These are phyloP conservation scores for Erebia palarica DNA, from an alignment of 2,888 invertebrate species.

Conservation along the genomic window DNA sequence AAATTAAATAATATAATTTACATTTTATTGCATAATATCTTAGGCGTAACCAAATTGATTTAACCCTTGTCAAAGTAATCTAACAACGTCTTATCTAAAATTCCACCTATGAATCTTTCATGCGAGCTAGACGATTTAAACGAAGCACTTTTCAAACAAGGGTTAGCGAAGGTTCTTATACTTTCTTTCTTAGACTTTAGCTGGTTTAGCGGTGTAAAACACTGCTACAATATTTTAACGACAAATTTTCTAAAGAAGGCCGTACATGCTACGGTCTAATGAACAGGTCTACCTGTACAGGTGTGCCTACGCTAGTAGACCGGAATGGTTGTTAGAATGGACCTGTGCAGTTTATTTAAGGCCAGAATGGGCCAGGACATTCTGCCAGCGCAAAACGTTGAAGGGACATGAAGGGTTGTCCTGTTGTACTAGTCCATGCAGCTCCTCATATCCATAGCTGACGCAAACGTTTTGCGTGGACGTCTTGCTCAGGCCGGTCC, in stretches of 20 bases:
- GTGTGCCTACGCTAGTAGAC: neutral
- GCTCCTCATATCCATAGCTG: too few species aligned
- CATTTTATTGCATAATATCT: neutral
- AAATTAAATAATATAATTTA: neutral
- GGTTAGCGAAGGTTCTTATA: neutral
- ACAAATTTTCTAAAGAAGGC: too few species aligned
- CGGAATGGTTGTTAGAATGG: neutral
- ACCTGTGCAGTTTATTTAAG: neutral
- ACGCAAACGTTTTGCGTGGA: too few species aligned
- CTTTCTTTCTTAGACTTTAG: too few species aligned
- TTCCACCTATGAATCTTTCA: slow-evolving; percentile 16
- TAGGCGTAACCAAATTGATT: neutral
- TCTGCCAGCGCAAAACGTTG: too few species aligned
- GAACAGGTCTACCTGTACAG: neutral
- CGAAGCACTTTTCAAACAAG: slow-evolving; percentile 10
- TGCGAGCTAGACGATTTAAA: slow-evolving; percentile 11
- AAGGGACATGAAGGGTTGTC: too few species aligned
- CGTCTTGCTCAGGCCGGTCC: too few species aligned
- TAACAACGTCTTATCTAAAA: slow-evolving; percentile 10
- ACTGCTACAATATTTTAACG: too few species aligned
- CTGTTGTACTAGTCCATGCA: too few species aligned
- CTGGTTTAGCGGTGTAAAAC: too few species aligned
- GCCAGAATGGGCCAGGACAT: too few species aligned
- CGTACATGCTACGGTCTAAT: neutral
- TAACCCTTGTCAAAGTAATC: slow-evolving; percentile 4